Conservation (phyloP, 2,113 vertebrate genomes). For the Amia ocellicauda region DNA sequence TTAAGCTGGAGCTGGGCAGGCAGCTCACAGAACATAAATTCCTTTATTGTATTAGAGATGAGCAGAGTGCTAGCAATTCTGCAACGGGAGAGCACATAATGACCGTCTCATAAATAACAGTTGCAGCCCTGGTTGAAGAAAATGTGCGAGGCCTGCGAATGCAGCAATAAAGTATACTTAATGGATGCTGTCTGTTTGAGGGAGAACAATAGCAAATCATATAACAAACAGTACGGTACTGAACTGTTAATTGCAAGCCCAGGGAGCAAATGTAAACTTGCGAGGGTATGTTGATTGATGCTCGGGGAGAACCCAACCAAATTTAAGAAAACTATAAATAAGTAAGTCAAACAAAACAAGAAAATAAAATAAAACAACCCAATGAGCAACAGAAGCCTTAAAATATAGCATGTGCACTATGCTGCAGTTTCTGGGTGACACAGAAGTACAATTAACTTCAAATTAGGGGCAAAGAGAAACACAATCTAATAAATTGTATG, state of each 20-base stretch:
- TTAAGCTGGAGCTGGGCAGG: constrained; percentile 46
- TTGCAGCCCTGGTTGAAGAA: not conserved
- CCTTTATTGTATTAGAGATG: constrained; percentile 43
- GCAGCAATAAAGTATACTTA: constrained; percentile 61
- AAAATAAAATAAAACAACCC: constrained; percentile 14
- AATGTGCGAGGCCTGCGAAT: constrained; percentile 42
- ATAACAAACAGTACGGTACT: not conserved
- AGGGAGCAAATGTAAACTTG: constrained; percentile 30
- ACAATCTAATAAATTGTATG: no score
- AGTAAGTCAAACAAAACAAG: not conserved
- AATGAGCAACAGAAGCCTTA: no score
- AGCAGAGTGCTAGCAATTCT: constrained; percentile 42
- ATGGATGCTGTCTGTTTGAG: constrained; percentile 40
- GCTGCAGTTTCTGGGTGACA: no score
- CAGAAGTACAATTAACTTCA: no score
- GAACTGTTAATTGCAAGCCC: constrained; percentile 26
- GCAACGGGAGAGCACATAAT: constrained; percentile 40
- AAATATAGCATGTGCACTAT: no score
- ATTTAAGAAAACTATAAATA: no score
- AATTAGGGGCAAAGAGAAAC: no score
- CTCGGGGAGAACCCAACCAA: no score
- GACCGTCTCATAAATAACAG: constrained; percentile 65
- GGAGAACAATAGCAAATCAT: constrained; percentile 10
- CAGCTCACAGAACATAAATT: constrained; percentile 52
- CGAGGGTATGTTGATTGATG: not conserved